Conservation (phyloP, 2,888 invertebrate genomes). For the Neoascia interrupta region DNA sequence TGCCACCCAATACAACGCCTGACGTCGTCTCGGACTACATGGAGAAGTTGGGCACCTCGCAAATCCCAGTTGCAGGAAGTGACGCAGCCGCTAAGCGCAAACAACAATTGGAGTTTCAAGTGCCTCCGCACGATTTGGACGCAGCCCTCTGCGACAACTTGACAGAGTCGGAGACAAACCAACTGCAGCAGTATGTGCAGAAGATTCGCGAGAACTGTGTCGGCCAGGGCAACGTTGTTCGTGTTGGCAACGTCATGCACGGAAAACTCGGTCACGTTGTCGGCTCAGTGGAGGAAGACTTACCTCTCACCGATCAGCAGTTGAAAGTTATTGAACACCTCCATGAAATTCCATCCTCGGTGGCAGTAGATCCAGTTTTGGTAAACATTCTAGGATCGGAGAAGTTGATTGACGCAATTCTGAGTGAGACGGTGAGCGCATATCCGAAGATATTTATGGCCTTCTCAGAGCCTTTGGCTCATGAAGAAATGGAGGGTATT, state of each 20-base stretch:
- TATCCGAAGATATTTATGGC: conserved; percentile 75
- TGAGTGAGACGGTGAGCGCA: conserved; percentile 63
- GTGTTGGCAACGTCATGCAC: conserved; percentile 81
- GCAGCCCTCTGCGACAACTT: conserved; percentile 79
- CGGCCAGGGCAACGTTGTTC: conserved; percentile 86
- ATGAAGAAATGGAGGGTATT: conserved; percentile 72
- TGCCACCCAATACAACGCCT: conserved; percentile 86
- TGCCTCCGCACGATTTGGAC: conserved; percentile 91
- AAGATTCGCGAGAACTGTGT: conserved; percentile 86
- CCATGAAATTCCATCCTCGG: conserved; percentile 70
- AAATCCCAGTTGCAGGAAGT: conserved; percentile 90
- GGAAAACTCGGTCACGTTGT: conserved; percentile 77
- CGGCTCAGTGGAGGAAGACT: conserved; percentile 15
- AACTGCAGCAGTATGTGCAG: conserved; percentile 82
- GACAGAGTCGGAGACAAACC: conserved; percentile 80
- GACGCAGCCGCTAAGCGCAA: conserved; percentile 89
- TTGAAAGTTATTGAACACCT: conserved; percentile 70
- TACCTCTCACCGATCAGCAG: conserved; percentile 54
- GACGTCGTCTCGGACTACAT: conserved; percentile 84
- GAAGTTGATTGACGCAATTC: conserved; percentile 73
- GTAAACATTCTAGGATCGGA: conserved; percentile 73
- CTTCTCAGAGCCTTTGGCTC: conserved; percentile 75
- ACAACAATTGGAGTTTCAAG: conserved; percentile 90
- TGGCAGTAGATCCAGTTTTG: conserved; percentile 72
- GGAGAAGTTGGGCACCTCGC: conserved; percentile 85